Percentiles rank a stretch among this genome's conserved stretches.
Evolutionary conservation across 1,140 invertebrate genomes (phyloP).

Genomic region (Ceratina australensis): DNA sequence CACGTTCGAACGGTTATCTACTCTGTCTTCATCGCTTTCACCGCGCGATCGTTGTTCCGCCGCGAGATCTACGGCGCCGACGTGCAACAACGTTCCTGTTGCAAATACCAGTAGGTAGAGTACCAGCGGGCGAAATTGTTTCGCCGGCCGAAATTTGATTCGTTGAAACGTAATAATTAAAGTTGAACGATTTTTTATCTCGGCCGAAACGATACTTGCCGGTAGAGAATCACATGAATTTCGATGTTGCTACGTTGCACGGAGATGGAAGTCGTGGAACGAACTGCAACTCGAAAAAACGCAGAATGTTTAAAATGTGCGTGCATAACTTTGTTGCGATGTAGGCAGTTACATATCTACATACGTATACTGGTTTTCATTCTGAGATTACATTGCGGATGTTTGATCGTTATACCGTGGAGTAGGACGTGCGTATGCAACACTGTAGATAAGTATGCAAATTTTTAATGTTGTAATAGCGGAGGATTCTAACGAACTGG

Average conservation of each 20-base stretch:
- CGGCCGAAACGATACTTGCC: neutral
- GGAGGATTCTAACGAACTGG: neutral
- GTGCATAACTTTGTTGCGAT: too few species aligned
- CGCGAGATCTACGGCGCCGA: constrained; percentile 52
- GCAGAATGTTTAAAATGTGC: too few species aligned
- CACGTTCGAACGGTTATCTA: neutral
- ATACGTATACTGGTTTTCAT: too few species aligned
- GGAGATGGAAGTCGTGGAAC: neutral
- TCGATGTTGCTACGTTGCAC: neutral
- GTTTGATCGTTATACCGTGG: neutral
- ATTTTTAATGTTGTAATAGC: neutral
- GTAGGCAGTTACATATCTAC: too few species aligned
- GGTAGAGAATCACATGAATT: neutral
- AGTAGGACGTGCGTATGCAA: neutral
- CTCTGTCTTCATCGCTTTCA: constrained; percentile 59
- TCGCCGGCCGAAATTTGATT: neutral
- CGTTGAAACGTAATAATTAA: too few species aligned
- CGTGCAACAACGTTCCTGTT: constrained; percentile 28
- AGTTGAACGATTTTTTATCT: too few species aligned
- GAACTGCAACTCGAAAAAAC: too few species aligned
- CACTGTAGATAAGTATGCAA: constrained; percentile 14
- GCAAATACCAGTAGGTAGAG: neutral
- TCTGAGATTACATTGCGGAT: neutral
- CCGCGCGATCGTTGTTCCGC: constrained; percentile 50
- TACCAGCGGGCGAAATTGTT: neutral